Evolutionary conservation across 2,888 invertebrate genomes (phyloP), one percentile per base, ranked within the genome.

Genomic region (Entomobrya proxima): DNA sequence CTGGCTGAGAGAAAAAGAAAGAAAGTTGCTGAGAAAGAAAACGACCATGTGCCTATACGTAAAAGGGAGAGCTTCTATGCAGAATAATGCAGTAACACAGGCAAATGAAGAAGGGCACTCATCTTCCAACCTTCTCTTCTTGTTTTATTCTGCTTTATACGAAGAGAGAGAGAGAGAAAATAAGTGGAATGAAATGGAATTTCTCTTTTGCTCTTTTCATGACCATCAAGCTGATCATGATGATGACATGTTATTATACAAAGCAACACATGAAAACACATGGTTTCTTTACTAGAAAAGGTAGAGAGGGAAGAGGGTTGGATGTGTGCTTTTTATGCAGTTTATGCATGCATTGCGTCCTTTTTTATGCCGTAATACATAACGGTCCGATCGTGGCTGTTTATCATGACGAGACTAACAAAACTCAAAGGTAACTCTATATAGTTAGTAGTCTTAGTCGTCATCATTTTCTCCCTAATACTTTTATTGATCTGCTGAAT

Each of bases 131-230:
- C 55, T 35, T 50, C 37, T 15, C 37, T 76, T 21, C 21, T 74
- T 74, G 40, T 1, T 67, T 11, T 67, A 32, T 18, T 74, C 32
- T 50, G 47, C 50, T 74, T 74, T 74, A 40, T 67, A 47, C 18
- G 3, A 3, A 18, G 11, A 27, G 7, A 35, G 37, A 27, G 7
- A 35, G 37, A 72, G 61, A 1, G 21, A 21, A 18, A 61, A 67
- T 50, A 67, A 78, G 78, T 78, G 78, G 78, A 64, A 78, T n/a
- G n/a, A n/a, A 64, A 78, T 78, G 78, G 67, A 78, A 78, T 67
- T 78, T 78, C 78, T 78, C 78, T 67, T 78, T 64, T 78, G 76
- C 76, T 76, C 76, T 78, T 80, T 80, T 69, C 55, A 69, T 64
- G 64, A 64, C 61, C 58, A 58, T 77, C 77, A 37, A 24, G 77